Conservation (phyloP, 2,797 vertebrate species). For the Okamejei kenojei region DNA sequence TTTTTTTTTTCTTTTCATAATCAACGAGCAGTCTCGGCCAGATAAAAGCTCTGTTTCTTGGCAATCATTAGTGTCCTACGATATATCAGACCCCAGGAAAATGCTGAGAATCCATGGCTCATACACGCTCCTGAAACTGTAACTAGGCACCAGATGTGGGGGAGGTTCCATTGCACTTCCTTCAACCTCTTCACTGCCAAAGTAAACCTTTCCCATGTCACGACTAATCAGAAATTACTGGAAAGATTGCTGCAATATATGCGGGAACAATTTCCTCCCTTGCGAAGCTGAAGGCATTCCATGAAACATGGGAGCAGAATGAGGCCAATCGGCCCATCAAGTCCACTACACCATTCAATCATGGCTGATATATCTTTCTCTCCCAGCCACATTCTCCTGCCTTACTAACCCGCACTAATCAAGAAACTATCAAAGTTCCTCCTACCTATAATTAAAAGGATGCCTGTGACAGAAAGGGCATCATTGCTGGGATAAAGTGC, state of each 20-base stretch:
- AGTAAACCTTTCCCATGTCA: not conserved
- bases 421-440: too few relatives aligned
- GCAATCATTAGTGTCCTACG: not conserved
- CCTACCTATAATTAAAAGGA: too few relatives aligned
- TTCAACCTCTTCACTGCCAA: too few relatives aligned
- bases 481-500: too few relatives aligned
- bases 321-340: too few relatives aligned
- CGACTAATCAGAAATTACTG: not conserved
- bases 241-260: not conserved
- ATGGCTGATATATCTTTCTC: too few relatives aligned
- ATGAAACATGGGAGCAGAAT: not conserved
- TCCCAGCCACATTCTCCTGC: too few relatives aligned
- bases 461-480: too few relatives aligned
- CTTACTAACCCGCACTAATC: too few relatives aligned
- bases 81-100: not conserved
- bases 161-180: not conserved
- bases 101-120: not conserved
- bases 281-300: not conserved
- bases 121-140: not conserved
- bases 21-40: not conserved
- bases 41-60: not conserved
- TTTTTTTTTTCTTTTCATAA: not conserved
- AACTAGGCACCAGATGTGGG: not conserved
- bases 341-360: too few relatives aligned
- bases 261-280: not conserved